Percentiles rank a stretch among this genome's conserved stretches.
Evolutionary conservation across 2,797 vertebrate genomes (phyloP).

Genomic region (Selene dorsalis): DNA sequence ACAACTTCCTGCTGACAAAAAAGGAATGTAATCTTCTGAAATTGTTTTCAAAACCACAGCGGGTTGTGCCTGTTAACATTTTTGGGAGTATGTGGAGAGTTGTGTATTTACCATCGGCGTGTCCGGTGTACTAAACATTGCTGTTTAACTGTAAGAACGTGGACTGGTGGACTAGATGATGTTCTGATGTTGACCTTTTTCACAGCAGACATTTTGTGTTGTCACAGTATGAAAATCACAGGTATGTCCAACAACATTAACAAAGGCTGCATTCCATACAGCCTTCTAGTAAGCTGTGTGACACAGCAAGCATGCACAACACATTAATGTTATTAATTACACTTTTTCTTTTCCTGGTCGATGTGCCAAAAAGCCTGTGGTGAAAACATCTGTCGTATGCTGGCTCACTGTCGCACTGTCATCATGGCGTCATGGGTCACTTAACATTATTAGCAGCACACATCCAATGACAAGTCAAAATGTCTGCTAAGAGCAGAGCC

Average conservation of each 20-base stretch:
- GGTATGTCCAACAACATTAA: neutral
- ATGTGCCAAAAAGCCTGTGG: neutral
- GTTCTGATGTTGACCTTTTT: neutral
- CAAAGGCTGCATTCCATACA: neutral
- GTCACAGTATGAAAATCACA: neutral
- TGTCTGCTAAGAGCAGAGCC: too few relatives aligned
- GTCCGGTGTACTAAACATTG: neutral
- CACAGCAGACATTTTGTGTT: neutral
- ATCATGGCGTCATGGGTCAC: too few relatives aligned
- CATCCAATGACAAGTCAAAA: too few relatives aligned
- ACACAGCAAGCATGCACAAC: neutral
- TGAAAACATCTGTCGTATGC: neutral
- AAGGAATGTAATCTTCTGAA: conserved; percentile 23
- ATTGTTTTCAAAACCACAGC: conserved; percentile 19
- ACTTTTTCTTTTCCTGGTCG: neutral
- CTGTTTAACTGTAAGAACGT: too few relatives aligned
- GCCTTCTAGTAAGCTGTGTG: neutral
- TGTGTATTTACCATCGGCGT: neutral
- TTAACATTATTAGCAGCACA: neutral
- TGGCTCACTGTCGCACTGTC: neutral
- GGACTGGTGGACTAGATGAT: neutral
- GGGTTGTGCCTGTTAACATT: neutral
- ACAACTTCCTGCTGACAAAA: conserved; percentile 30
- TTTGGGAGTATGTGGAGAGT: neutral
- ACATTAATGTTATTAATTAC: neutral